Conservation (phyloP, 2,797 vertebrate genomes). For the Sphenopsis melanotis region DNA sequence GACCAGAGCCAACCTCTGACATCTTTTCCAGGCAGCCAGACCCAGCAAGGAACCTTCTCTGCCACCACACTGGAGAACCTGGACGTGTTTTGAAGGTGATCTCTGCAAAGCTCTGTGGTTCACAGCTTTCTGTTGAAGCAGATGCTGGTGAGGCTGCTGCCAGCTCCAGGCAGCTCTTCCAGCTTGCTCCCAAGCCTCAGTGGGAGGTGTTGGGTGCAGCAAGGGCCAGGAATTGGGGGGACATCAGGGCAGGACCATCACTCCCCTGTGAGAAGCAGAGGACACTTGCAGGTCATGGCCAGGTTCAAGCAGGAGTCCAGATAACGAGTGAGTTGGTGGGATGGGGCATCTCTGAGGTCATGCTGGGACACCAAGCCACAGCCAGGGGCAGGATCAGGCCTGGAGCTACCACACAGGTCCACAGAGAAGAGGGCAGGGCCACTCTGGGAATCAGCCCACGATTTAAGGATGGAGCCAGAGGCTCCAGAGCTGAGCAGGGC, state of each 20-base stretch:
- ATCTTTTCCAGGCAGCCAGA: background rate
- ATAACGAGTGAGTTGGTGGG: background rate
- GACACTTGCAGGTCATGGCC: background rate
- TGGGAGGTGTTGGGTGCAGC: background rate
- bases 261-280: background rate
- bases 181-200: background rate
- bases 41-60: background rate
- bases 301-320: background rate
- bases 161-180: background rate
- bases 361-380: background rate
- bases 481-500: background rate
- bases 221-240: background rate
- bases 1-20: rapidly evolving
- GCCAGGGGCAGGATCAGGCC: background rate
- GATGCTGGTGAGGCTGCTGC: background rate
- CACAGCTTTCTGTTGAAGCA: background rate
- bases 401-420: background rate
- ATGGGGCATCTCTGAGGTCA: background rate
- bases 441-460: background rate
- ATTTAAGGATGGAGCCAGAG: background rate
- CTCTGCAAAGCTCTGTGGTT: background rate
- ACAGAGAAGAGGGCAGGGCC: background rate
- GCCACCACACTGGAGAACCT: background rate
- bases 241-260: background rate
- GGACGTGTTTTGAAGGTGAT: background rate